These are phyloP conservation scores for Carabus problematicus DNA, from an alignment of 2,888 invertebrate species.

Conservation along the genomic window DNA sequence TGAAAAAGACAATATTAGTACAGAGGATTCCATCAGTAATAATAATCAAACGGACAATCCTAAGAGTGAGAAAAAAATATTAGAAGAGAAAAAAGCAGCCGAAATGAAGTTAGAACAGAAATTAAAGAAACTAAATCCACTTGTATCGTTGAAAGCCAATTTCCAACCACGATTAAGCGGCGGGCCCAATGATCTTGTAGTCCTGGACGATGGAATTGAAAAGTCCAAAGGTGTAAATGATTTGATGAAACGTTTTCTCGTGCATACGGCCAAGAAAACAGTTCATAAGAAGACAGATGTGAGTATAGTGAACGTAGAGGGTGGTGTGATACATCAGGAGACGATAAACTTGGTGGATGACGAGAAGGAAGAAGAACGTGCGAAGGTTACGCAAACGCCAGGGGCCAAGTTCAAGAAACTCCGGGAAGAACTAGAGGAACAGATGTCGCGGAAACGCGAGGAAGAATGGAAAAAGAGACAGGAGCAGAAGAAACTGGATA, in stretches of 20 bases:
- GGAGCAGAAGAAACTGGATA: conserved; percentile 59
- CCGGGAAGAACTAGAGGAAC: conserved; percentile 72
- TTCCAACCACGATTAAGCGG: conserved; percentile 64
- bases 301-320: conserved; percentile 57
- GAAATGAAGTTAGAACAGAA: conserved; percentile 57
- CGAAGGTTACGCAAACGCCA: conserved; percentile 63
- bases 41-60: neutral
- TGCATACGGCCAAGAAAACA: conserved; percentile 68
- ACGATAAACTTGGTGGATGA: conserved; percentile 54
- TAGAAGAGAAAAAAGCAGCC: conserved; percentile 10
- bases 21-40: no score
- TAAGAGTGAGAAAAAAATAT: conserved; percentile 45
- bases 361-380: conserved; percentile 51
- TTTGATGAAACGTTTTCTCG: conserved; percentile 74
- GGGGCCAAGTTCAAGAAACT: conserved; percentile 76
- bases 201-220: conserved; percentile 64
- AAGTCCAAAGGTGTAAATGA: conserved; percentile 67
- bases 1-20: conserved; percentile 54
- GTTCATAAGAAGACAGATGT: conserved; percentile 64
- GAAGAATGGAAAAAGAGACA: conserved; percentile 73
- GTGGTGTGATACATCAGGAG: conserved; percentile 60
- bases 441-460: conserved; percentile 75
- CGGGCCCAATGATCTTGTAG: conserved; percentile 65
- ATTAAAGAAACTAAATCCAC: conserved; percentile 40
- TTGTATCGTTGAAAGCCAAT: conserved; percentile 45